Evolutionary conservation across 2,113 vertebrate species (phyloP), one percentile per base, ranked within the genome.

Genomic region (Lepus europaeus): DNA sequence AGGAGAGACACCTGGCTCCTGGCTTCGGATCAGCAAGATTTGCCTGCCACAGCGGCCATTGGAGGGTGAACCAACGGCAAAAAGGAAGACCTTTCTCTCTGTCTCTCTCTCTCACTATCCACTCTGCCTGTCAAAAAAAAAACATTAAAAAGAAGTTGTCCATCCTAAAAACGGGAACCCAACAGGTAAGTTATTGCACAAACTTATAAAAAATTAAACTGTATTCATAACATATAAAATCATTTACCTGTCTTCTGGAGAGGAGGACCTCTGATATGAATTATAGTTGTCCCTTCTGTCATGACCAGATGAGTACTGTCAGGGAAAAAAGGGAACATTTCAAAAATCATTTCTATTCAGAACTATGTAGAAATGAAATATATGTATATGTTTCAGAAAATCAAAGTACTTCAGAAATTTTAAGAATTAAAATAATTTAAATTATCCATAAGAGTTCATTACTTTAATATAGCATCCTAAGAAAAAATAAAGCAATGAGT

Each of bases 201-300:
- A 84, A 92, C 13, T 82, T 86, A 36, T 51, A 27, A 79, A 31
- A 74, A 69, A 0, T 59, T 88, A 56, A 87, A 66, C 59, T 83
- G 8, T 19, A 53, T 72, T 89, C 61, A 33, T 25, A 95, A 29
- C 2, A 66, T 17, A 92, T 22, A 45, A 83, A 61, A 73, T 12
- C 79, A 10, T 90, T 73, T 98, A 99, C 98, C 98, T 98, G 94
- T 98, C 98, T 89, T 99, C 98, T 91, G 98, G 98, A 95, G 98
- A 98, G 68, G 98, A 97, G 76, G 97, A 98, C 83, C 89, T 97
- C 33, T 95, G 98, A 39, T 83, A 95, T 31, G 98, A 98, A 97
- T 95, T 96, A 86, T 97, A 94, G 91, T 94, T 96, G 82, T 98
- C 98, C 74, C 93, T 98, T 96, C 95, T 98, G 92, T 99, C 98